Conservation (phyloP, 2,888 invertebrate genomes). For the Anoplius nigerrimus region DNA sequence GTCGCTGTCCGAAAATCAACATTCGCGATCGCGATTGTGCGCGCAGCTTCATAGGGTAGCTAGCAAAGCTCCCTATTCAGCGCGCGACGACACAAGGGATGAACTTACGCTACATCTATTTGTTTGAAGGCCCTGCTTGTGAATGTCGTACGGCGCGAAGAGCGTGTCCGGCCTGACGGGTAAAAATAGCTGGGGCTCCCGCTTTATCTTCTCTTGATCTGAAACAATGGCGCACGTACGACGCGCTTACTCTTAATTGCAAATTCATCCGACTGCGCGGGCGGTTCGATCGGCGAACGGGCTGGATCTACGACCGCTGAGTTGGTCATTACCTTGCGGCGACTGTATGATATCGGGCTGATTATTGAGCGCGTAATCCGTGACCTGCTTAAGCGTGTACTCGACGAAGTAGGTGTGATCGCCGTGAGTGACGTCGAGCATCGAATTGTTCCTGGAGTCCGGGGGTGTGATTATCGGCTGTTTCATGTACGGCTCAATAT, state of each 20-base stretch:
- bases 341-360: slow-evolving; percentile 90
- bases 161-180: slow-evolving; percentile 74
- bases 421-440: slow-evolving; percentile 86
- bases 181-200: slow-evolving; percentile 72
- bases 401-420: slow-evolving; percentile 91
- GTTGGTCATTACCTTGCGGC: slow-evolving; percentile 77
- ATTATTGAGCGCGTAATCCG: slow-evolving; percentile 72
- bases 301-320: too few relatives aligned
- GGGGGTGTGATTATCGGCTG: slow-evolving; percentile 74
- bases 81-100: too few relatives aligned
- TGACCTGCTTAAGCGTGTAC: slow-evolving; percentile 83
- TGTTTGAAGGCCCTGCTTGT: slow-evolving; percentile 72
- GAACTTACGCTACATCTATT: slow-evolving; percentile 72
- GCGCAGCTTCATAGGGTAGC: too few relatives aligned
- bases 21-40: neutral
- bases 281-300: neutral
- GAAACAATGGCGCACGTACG: slow-evolving; percentile 17
- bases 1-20: neutral
- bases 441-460: slow-evolving; percentile 77
- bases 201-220: slow-evolving; percentile 72
- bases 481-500: slow-evolving; percentile 74
- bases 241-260: neutral
- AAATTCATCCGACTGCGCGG: too few relatives aligned
- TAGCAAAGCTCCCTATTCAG: too few relatives aligned
- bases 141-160: slow-evolving; percentile 73